Base-by-base conservation (phyloP, 2,888 invertebrate species). In the Cephus nigrinus region DNA sequence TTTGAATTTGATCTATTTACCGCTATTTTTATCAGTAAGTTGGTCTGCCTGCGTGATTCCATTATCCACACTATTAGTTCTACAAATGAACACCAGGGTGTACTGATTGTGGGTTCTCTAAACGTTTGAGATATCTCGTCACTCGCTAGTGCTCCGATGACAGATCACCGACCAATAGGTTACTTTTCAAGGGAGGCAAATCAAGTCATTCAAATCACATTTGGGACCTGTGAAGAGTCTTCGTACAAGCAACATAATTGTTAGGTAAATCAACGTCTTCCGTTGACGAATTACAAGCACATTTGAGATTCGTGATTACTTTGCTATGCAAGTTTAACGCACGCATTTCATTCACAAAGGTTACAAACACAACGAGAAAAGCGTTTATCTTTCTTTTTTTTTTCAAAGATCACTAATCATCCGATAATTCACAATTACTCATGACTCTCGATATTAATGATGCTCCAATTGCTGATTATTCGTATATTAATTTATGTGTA, bases 11-110 rank as follows among this genome's bases (percentile, higher is more conserved):
- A 23, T 9, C 23, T 5, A 9, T 55, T 55, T 55, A 9, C 55
- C 55, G 55, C 55, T 71, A 68, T 72, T 40, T 69, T 11, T 11
- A 68, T 40, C 68, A 33, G 55, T 23, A 74, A 68, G 69, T 55
- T 55, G 85, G 85, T 69, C 77, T 69, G 78, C 84, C 80, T 83
- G 84, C 75, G 30, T 75, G 78, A 78, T 81, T 55, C 55, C 55
- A 5, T 55, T 23, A 55, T 23, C 9, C 55, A 55, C 9, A 23
- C 0, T 23, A 23, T 55, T 80, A 83, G 79, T 85, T 84, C 81
- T 80, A 78, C 55, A 79, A 84, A 81, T 82, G 80, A 81, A 83
- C 82, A 83, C 81, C 80, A 83, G 86, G 82, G 74, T 76, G 82
- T 83, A 80, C 82, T 80, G 80, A 76, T 74, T 81, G 81, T 81